phyloP scores from a whole-genome alignment of 2,113 vertebrate species.

The Neofelis nebulosa region DNA sequence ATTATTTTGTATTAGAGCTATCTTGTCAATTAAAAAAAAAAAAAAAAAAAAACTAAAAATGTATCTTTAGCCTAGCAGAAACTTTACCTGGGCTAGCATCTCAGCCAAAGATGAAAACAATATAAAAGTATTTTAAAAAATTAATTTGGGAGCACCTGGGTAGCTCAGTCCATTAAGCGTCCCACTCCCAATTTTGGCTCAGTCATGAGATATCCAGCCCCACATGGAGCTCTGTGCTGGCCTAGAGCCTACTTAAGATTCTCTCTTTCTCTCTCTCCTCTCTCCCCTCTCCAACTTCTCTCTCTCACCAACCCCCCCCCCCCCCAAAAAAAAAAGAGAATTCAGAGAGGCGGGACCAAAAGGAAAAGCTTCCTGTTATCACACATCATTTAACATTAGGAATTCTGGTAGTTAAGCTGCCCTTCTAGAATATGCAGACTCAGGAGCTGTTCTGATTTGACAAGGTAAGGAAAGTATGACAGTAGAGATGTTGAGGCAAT shows the following conservation, averaged over 20 bases:
- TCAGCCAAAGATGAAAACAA: background rate
- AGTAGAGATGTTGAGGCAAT: background rate
- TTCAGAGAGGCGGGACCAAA: background rate
- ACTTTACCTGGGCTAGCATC: background rate
- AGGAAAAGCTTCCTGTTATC: background rate
- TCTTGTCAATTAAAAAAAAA: background rate
- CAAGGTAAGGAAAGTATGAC: background rate
- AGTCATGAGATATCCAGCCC: no score
- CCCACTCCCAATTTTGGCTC: no score
- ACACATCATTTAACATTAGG: background rate
- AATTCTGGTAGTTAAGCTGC: background rate
- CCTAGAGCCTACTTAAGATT: no score
- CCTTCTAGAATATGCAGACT: background rate
- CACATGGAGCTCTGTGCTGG: no score
- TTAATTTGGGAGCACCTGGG: no score
- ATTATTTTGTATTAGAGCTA: background rate
- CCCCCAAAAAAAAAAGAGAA: background rate
- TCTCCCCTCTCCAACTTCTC: no score
- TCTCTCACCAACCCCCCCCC: no score
- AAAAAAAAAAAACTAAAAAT: background rate
- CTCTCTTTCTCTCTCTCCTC: no score
- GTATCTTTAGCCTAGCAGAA: background rate
- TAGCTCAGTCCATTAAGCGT: no score
- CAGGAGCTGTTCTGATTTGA: background rate
- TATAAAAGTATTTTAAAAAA: background rate